A percentile compares a stretch with the other conserved stretches of the same genome.
Evolutionary conservation across 2,113 vertebrate genomes (phyloP).

Genomic region (Theristicus caerulescens): DNA sequence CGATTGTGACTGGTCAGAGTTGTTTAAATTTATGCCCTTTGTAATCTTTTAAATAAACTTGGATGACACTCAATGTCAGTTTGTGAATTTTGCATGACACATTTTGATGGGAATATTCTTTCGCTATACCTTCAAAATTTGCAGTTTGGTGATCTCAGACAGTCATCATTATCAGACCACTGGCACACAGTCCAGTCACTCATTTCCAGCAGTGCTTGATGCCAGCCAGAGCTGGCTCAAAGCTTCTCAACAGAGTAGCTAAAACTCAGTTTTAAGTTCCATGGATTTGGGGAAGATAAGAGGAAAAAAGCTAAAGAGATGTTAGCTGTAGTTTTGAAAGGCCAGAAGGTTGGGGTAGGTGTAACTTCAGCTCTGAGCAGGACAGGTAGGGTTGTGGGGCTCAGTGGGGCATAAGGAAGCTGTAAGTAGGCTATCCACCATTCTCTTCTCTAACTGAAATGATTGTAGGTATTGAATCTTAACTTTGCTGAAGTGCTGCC

Average conservation of each 20-base stretch:
- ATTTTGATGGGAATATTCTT: background rate
- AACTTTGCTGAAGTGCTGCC: background rate
- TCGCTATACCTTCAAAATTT: background rate
- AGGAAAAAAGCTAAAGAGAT: background rate
- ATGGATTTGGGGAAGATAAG: background rate
- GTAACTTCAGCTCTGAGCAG: background rate
- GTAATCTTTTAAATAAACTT: background rate
- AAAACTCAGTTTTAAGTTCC: background rate
- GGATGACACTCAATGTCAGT: background rate
- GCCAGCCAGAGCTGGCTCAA: background rate
- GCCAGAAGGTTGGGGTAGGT: background rate
- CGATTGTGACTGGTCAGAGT: background rate
- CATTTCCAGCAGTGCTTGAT: background rate
- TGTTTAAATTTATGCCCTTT: background rate
- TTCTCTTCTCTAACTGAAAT: background rate
- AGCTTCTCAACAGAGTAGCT: background rate
- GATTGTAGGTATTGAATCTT: background rate
- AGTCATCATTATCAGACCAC: background rate
- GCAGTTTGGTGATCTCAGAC: accelerated
- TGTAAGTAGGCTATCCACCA: background rate
- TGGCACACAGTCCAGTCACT: background rate
- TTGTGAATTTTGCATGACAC: background rate
- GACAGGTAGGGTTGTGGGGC: background rate
- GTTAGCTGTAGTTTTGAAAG: background rate
- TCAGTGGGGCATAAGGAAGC: background rate